A percentile compares a stretch with the other conserved stretches of the same genome.
phyloP scores from a whole-genome alignment of 2,888 invertebrate species.

The Cybosia mesomella region DNA sequence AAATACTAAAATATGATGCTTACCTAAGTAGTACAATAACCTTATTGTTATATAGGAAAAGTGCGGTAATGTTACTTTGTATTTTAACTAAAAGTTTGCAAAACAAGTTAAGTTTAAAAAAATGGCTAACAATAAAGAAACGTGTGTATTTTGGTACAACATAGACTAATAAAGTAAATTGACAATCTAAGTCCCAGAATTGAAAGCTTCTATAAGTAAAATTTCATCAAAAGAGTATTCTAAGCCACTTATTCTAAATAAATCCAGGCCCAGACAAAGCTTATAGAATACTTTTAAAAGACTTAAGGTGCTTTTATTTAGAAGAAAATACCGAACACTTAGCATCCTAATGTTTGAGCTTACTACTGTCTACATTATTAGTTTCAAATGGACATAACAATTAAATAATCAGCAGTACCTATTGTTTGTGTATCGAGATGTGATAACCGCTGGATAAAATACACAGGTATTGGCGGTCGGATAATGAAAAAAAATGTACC shows the following conservation, averaged over 20 bases:
- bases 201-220: slow-evolving; percentile 8
- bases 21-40: no score
- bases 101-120: background rate
- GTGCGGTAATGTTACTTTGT: background rate
- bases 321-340: slow-evolving; percentile 30
- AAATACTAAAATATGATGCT: background rate
- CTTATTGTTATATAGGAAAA: no score
- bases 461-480: no score
- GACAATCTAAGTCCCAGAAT: background rate
- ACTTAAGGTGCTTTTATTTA: slow-evolving; percentile 31
- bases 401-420: no score
- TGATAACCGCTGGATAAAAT: no score
- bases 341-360: slow-evolving; percentile 21
- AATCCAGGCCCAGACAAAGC: slow-evolving; percentile 33
- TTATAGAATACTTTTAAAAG: slow-evolving; percentile 26
- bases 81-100: background rate
- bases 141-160: background rate
- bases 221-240: slow-evolving; percentile 19
- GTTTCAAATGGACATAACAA: background rate
- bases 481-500: no score
- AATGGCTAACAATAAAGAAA: background rate
- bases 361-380: slow-evolving; percentile 10
- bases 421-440: no score
- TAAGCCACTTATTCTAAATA: slow-evolving; percentile 37
- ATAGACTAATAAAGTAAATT: background rate